These are phyloP conservation scores for Helleia helle DNA, from an alignment of 2,888 invertebrate genomes.

Conservation along the genomic window DNA sequence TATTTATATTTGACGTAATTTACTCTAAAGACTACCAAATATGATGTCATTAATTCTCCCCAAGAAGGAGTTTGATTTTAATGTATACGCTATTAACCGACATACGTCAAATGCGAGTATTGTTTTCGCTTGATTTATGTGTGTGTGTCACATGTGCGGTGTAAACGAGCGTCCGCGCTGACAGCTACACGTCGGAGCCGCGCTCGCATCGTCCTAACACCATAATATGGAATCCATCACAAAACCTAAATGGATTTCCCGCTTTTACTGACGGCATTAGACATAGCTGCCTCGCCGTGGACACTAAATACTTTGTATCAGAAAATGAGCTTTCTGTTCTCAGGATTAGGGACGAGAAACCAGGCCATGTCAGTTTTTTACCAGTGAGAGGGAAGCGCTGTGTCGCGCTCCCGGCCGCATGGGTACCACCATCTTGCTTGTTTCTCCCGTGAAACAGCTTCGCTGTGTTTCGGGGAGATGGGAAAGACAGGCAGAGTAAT, in stretches of 20 bases:
- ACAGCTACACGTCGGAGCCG: constrained; percentile 12
- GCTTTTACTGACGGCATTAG: background rate
- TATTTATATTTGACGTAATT: background rate
- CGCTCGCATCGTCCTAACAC: constrained; percentile 1
- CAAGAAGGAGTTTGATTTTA: constrained; percentile 14
- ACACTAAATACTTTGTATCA: too few relatives aligned
- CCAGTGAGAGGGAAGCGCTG: too few relatives aligned
- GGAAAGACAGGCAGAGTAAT: too few relatives aligned
- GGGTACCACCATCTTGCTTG: too few relatives aligned
- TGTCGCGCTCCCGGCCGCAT: too few relatives aligned
- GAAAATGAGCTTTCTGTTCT: too few relatives aligned
- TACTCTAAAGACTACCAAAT: constrained; percentile 1
- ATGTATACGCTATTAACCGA: constrained; percentile 18
- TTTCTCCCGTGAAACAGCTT: too few relatives aligned
- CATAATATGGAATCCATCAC: background rate
- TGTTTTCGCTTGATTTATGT: constrained; percentile 20
- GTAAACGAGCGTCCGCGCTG: constrained; percentile 16
- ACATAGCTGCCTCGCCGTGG: background rate
- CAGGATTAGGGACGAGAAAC: too few relatives aligned
- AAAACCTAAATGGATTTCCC: background rate
- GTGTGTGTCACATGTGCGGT: constrained; percentile 15
- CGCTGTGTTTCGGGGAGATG: too few relatives aligned
- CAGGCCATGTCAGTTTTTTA: background rate
- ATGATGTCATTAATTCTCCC: constrained; percentile 4
- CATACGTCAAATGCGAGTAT: constrained; percentile 18